Evolutionary conservation across 2,113 vertebrate genomes (phyloP).

Genomic region (Uropsilus gracilis): DNA sequence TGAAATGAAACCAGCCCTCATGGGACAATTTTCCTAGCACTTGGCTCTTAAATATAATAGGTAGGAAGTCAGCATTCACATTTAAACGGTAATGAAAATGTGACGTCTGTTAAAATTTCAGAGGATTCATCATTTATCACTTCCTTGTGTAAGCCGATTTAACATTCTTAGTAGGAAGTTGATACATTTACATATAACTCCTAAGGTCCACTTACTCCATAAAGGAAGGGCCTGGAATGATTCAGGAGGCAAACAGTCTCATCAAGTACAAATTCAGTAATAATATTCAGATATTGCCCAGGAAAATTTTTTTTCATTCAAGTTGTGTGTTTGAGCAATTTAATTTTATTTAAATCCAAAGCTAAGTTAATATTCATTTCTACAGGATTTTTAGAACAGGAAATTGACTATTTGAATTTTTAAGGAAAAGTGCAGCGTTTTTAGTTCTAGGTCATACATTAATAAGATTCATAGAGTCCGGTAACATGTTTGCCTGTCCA

Average conservation of each 20-base stretch:
- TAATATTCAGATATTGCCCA: background rate
- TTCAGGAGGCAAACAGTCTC: background rate
- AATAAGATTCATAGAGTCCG: slow-evolving; percentile 16
- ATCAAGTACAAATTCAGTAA: background rate
- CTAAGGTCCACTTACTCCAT: background rate
- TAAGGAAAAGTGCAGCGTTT: background rate
- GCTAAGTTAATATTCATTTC: slow-evolving; percentile 23
- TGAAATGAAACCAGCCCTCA: slow-evolving; percentile 42
- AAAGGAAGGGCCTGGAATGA: background rate
- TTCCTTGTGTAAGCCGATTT: slow-evolving; percentile 4
- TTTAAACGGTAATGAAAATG: slow-evolving; percentile 40
- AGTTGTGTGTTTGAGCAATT: background rate
- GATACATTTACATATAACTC: background rate
- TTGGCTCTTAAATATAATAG: background rate
- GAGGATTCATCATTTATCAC: background rate
- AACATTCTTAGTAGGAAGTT: background rate
- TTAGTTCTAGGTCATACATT: background rate
- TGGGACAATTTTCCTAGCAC: background rate
- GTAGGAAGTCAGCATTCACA: background rate
- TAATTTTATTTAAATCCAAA: background rate
- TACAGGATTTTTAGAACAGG: background rate
- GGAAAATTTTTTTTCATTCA: background rate
- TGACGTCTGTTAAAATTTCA: slow-evolving; percentile 7
- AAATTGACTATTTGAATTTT: slow-evolving; percentile 32
- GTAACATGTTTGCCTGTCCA: background rate